A percentile compares a stretch with the other conserved stretches of the same genome.
phyloP scores from a whole-genome alignment of 2,113 vertebrate genomes.

The Chionomys nivalis region DNA sequence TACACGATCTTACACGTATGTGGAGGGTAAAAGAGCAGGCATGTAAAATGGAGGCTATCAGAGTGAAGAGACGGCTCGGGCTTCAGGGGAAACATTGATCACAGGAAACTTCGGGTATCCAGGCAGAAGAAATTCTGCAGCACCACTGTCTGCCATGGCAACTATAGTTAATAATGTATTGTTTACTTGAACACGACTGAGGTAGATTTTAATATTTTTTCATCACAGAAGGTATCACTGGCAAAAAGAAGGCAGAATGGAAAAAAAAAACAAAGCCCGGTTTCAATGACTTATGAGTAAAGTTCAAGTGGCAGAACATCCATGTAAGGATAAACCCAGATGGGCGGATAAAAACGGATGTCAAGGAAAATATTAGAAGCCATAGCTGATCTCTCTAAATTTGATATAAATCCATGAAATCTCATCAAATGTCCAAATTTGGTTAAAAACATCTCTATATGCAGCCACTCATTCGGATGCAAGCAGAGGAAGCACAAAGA shows the following conservation, averaged over 20 bases:
- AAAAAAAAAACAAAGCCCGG: not conserved
- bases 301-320: not conserved
- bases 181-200: not conserved
- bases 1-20: not conserved
- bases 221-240: not conserved
- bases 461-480: not conserved
- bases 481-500: not conserved
- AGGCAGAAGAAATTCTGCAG: not conserved
- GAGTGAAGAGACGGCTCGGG: accelerated
- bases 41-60: not conserved
- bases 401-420: not conserved
- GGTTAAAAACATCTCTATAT: not conserved
- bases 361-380: not conserved
- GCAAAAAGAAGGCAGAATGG: not conserved
- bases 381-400: not conserved
- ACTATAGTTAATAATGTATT: not conserved
- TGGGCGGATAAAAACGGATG: not conserved
- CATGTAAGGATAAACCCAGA: not conserved
- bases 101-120: not conserved
- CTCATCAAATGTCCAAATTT: not conserved
- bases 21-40: not conserved
- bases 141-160: not conserved
- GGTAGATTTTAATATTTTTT: not conserved
- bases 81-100: not conserved
- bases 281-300: not conserved